These are phyloP conservation scores for Leptinotarsa defecta DNA, from an alignment of 1,140 invertebrate genomes.

Conservation along the genomic window DNA sequence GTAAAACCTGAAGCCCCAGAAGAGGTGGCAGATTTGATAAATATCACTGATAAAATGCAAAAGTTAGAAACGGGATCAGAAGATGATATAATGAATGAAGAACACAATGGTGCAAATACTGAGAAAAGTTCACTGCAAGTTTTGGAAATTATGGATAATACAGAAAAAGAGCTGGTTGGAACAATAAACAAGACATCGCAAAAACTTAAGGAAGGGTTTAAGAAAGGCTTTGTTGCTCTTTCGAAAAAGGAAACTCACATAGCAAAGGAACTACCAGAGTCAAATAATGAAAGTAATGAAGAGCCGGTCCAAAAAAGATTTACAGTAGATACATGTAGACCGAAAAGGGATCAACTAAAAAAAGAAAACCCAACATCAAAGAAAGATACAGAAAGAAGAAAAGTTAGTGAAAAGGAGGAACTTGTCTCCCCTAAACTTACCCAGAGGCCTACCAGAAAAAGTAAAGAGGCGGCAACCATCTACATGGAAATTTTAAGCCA, in stretches of 20 bases:
- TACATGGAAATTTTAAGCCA: constrained; percentile 77
- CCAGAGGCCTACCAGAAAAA: constrained; percentile 68
- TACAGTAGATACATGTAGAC: not conserved
- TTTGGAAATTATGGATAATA: no score
- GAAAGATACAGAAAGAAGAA: constrained; percentile 9
- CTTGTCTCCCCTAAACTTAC: constrained; percentile 17
- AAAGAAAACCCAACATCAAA: constrained; percentile 10
- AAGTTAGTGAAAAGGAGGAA: constrained; percentile 26
- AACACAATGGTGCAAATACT: not conserved
- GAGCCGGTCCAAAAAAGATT: not conserved
- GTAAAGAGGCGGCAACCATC: constrained; percentile 74
- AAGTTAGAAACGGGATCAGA: not conserved
- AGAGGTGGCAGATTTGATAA: constrained; percentile 6
- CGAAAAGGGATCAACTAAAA: not conserved
- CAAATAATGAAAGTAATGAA: constrained; percentile 1
- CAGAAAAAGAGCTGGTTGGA: no score
- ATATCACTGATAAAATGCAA: constrained; percentile 6
- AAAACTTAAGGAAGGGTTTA: no score
- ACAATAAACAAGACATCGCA: no score
- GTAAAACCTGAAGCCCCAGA: not conserved
- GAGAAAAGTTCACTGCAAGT: not conserved
- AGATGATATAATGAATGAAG: not conserved
- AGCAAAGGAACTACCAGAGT: not conserved
- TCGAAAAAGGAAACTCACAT: no score
- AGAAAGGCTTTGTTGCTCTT: no score